A percentile compares a stretch with the other conserved stretches of the same genome.
These are phyloP conservation scores for Anthoscopus minutus DNA, from an alignment of 2,113 vertebrate species.

Conservation along the genomic window DNA sequence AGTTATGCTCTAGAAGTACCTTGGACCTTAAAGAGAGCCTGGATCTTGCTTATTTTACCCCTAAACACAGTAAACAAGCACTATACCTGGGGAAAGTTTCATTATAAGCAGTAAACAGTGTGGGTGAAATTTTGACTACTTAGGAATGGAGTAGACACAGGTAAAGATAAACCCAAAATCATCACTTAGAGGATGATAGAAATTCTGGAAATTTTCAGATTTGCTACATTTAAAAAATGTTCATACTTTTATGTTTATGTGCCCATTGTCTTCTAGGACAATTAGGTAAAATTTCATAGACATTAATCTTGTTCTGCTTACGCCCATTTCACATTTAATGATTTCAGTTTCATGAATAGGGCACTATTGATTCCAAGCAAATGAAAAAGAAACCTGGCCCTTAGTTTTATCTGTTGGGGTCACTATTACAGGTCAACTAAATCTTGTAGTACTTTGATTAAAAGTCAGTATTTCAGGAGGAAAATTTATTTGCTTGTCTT, in stretches of 20 bases:
- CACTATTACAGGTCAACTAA: background rate
- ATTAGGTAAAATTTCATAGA: background rate
- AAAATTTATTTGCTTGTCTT: background rate
- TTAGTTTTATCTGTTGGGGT: background rate
- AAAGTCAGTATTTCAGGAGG: background rate
- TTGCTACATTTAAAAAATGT: background rate
- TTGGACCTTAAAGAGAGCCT: background rate
- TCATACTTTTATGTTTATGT: background rate
- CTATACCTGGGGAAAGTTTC: background rate
- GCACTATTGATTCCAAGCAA: background rate
- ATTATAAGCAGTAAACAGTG: background rate
- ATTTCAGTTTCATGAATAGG: background rate
- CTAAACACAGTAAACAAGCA: background rate
- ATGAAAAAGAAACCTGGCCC: background rate
- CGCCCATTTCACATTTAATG: background rate
- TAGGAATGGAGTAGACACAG: background rate
- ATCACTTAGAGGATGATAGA: background rate
- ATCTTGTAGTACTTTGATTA: background rate
- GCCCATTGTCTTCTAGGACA: background rate
- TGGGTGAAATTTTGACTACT: background rate
- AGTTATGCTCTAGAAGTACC: background rate
- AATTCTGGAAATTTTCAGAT: background rate
- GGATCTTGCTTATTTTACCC: background rate
- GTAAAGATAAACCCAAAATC: background rate
- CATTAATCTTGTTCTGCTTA: background rate